Conservation (phyloP, 2,797 vertebrate species). For the Gouania willdenowi region DNA sequence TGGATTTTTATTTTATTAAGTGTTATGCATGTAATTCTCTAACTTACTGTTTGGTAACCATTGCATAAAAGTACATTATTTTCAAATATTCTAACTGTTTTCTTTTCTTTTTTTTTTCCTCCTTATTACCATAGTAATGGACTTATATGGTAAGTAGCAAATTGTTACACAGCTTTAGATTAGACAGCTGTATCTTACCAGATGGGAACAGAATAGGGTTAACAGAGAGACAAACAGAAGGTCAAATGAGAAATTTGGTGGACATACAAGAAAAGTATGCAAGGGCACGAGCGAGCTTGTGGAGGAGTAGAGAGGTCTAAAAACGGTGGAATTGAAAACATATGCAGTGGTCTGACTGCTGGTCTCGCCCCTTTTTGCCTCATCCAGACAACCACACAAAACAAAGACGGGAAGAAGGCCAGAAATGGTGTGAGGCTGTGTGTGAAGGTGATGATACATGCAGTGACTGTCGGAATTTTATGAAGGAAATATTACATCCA, state of each 20-base stretch:
- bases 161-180: too few species aligned
- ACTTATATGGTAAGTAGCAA: too few species aligned
- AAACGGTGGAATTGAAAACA: slow-evolving; percentile 66
- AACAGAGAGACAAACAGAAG: slow-evolving; percentile 52
- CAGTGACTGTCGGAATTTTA: slow-evolving; percentile 35
- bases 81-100: too few species aligned
- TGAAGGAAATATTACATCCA: slow-evolving; percentile 27
- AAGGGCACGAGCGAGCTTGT: background rate
- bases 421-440: slow-evolving; percentile 56
- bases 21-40: too few species aligned
- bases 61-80: too few species aligned
- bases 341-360: slow-evolving; percentile 62
- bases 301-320: slow-evolving; percentile 43
- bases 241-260: slow-evolving; percentile 54
- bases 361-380: slow-evolving; percentile 46
- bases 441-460: slow-evolving; percentile 58
- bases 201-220: too few species aligned
- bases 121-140: too few species aligned
- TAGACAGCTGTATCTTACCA: too few species aligned
- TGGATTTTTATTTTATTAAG: too few species aligned
- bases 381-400: slow-evolving; percentile 61
- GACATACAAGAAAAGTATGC: slow-evolving; percentile 19
- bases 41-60: too few species aligned
- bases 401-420: slow-evolving; percentile 59
- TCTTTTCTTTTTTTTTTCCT: too few species aligned